Percentiles rank a stretch among this genome's conserved stretches.
Conservation (phyloP, 2,797 vertebrate species). For the Hypotaenidia okinawae region DNA sequence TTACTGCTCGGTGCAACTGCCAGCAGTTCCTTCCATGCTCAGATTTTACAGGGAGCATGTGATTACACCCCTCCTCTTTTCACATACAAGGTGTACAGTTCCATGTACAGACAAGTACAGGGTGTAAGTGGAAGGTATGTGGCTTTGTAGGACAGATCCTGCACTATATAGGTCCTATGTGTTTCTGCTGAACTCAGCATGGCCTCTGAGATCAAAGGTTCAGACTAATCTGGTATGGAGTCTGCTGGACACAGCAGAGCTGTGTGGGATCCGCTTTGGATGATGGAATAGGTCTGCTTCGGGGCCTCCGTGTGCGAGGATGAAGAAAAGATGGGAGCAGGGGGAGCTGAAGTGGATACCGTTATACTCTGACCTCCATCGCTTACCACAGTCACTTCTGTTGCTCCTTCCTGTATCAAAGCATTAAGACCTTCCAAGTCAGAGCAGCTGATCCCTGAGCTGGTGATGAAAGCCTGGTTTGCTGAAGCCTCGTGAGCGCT, state of each 20-base stretch:
- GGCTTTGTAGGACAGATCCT: neutral
- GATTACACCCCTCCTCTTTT: neutral
- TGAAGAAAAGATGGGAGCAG: constrained; percentile 70
- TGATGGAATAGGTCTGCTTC: constrained; percentile 79
- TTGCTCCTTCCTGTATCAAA: constrained; percentile 89
- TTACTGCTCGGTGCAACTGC: neutral
- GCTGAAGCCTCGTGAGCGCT: constrained; percentile 71
- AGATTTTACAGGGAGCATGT: neutral
- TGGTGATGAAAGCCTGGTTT: constrained; percentile 86
- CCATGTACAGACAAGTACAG: neutral
- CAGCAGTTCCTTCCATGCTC: neutral
- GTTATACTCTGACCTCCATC: constrained; percentile 78
- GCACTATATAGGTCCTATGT: neutral
- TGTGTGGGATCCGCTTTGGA: constrained; percentile 73
- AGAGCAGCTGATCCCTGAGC: constrained; percentile 82
- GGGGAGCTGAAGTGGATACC: constrained; percentile 51
- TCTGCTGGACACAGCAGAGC: constrained; percentile 79
- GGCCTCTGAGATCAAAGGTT: neutral
- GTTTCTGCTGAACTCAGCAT: neutral
- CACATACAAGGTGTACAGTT: neutral
- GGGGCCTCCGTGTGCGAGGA: constrained; percentile 68
- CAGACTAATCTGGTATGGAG: constrained; percentile 75
- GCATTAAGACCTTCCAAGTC: constrained; percentile 93
- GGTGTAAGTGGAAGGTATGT: neutral
- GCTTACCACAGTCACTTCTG: constrained; percentile 91